Conservation (phyloP, 2,797 vertebrate genomes). For the Luscinia megarhynchos region DNA sequence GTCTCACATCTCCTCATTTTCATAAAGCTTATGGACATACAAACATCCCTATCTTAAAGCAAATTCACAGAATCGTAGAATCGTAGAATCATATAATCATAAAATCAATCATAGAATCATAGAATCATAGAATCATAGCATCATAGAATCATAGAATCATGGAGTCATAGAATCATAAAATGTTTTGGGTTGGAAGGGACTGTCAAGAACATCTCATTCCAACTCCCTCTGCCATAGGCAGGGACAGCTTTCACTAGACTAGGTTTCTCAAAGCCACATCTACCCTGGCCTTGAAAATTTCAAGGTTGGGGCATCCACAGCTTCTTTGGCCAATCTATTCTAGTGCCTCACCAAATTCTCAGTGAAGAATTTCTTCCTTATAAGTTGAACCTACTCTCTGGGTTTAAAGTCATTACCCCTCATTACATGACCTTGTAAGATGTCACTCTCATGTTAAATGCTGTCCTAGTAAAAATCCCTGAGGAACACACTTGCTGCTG, state of each 20-base stretch:
- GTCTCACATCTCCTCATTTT: not conserved
- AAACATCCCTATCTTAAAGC: not conserved
- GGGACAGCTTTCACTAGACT: not conserved
- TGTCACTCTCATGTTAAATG: not conserved
- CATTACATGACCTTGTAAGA: not conserved
- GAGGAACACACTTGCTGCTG: not conserved
- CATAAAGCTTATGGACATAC: not conserved
- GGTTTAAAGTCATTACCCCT: not conserved
- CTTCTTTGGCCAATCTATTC: not conserved
- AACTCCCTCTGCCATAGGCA: not conserved
- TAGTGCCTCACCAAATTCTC: not conserved
- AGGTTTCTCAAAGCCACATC: not conserved
- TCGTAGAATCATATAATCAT: no score
- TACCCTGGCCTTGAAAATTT: not conserved
- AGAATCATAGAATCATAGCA: not conserved
- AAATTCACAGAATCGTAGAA: not conserved
- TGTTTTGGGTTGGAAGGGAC: not conserved
- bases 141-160: not conserved
- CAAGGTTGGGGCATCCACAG: not conserved
- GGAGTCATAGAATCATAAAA: not conserved
- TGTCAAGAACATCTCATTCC: not conserved
- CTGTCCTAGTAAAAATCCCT: rapidly evolving
- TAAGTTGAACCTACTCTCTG: not conserved
- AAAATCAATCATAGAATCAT: not conserved
- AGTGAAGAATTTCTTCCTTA: not conserved